Conservation (phyloP, 2,888 invertebrate species). For the Petrolisthes cinctipes region DNA sequence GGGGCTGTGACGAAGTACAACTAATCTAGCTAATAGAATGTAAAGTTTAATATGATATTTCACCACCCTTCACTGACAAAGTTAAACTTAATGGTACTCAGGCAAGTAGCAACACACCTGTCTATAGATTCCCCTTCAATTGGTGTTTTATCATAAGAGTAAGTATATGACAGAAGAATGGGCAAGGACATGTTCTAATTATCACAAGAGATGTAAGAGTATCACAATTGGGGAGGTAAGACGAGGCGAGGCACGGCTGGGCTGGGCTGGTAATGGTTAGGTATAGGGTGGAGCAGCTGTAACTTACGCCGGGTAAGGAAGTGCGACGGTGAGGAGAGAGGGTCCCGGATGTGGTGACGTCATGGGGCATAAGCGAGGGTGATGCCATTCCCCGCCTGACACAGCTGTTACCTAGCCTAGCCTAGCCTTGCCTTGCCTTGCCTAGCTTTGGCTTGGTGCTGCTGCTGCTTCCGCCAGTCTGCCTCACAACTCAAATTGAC, state of each 20-base stretch:
- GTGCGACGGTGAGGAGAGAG: background rate
- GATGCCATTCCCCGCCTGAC: conserved; percentile 38
- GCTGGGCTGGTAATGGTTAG: background rate
- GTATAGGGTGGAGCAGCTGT: no score
- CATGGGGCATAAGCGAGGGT: conserved; percentile 39
- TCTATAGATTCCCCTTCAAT: no score
- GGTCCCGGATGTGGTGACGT: conserved; percentile 56
- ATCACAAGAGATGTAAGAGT: background rate
- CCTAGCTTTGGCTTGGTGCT: background rate
- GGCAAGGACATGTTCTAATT: conserved; percentile 11
- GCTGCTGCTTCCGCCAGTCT: background rate
- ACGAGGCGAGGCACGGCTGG: background rate
- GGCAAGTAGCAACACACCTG: no score
- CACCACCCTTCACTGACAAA: no score
- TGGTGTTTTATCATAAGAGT: background rate
- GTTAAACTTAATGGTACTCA: no score
- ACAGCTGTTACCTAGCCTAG: background rate
- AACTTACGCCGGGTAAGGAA: background rate
- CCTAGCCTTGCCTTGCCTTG: background rate
- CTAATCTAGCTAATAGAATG: no score
- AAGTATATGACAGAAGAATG: conserved; percentile 15
- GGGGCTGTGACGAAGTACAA: no score
- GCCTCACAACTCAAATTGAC: background rate
- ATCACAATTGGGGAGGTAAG: background rate
- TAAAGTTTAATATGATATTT: no score